Evolutionary conservation across 2,797 vertebrate species (phyloP), one percentile per base, ranked within the genome.

Genomic region (Karalla daura): DNA sequence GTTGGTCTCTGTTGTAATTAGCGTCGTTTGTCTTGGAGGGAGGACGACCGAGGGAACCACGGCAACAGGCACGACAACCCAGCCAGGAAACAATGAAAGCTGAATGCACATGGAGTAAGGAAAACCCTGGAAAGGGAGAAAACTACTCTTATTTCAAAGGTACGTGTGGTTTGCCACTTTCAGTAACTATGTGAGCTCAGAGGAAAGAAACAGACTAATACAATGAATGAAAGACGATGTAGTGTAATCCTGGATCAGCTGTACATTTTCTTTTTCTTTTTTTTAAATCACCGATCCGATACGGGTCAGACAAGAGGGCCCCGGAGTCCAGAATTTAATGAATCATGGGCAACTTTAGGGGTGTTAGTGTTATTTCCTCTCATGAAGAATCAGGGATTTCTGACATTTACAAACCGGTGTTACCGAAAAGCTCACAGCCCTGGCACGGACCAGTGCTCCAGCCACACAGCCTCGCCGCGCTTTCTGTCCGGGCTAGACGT

Each of bases 401-500:
- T 35, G 7, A 5, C 10, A 32, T 45, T 30, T 9, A 5, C 3
- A 11, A 24, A 43, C 5, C 10, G 33, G 4, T 18, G 37, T 28
- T 20, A 27, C 53, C 40, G n/a, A n/a, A 41, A 20, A 39, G 28
- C 15, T 14, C 9, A 4, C 12, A 9, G 41, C 43, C 15, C 23
- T 14, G 62, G 28, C 25, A 47, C 0, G 28, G 58, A 46, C 21
- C 30, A 17, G 21, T 18, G 47, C 41, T 46, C 45, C 45, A 70
- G 69, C 53, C 47, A 45, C 39, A 43, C 21, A 35, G 7, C 32
- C 37, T n/a, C 55, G 45, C 21, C 37, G 45, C 49, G 72, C 60
- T 27, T n/a, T 35, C 40, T 17, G 58, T 52, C 44, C 27, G 3
- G 20, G 58, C 46, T n/a, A 40, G 49, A 73, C 76, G 59, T 63